Base-by-base conservation (phyloP, 2,888 invertebrate species). In the Brachylomia viminalis region DNA sequence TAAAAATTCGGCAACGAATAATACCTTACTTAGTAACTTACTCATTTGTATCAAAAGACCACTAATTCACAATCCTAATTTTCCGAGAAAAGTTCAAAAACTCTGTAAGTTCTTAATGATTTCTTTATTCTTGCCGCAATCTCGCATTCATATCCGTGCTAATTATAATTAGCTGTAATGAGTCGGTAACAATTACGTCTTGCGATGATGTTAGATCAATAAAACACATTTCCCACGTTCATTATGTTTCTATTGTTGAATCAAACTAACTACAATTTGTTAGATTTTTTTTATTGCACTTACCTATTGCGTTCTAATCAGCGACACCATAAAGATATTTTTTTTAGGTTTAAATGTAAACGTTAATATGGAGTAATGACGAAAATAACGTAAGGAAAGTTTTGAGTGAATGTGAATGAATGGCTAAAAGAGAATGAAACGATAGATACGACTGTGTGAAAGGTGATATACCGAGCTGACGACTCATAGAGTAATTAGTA, bases 141-240 rank as follows among this genome's bases (percentile, higher is more conserved):
- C 30, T 58, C 23, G 38, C 52, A 75, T 74, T 77, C 4, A 74
- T 61, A 69, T 59, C 42, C 27, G n/a, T 42, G 72, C 54, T 82
- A 75, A 79, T 78, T 78, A 72, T 33, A 75, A 66, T 70, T 65
- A 77, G 33, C 64, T 58, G 38, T 65, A 64, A 75, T 65, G 59
- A 74, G 30, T 65, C 52, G 7, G 56, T 52, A 74, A 79, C 82
- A 79, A 79, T 71, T 47, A 78, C 33, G 56, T 67, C 58, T 58
- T 45, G 72, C 81, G 70, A 82, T 74, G 72, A 75, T 64, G 52
- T 59, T 68, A 69, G 45, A 58, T 72, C 83, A 85, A 82, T 82
- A 84, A 73, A 85, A 82, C 62, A 82, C 69, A n/a, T 56, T 82
- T 84, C 83, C 49, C 86, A 82, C 84, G 72, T 64, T 75, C n/a